Evolutionary conservation across 2,113 vertebrate species (phyloP).

Genomic region (Muntiacus muntjak): DNA sequence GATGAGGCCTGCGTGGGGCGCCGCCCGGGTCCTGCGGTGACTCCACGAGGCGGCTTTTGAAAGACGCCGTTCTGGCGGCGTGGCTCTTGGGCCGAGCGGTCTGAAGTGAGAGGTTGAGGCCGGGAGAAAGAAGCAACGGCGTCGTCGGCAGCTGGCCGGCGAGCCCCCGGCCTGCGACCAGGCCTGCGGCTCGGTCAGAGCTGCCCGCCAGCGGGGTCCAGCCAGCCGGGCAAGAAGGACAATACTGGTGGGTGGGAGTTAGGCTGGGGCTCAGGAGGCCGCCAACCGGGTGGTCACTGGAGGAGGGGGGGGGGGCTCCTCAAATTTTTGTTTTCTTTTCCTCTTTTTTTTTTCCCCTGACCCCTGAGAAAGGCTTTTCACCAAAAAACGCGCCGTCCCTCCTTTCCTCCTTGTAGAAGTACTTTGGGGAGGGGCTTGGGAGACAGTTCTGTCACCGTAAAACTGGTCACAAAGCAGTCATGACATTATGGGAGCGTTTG

Average conservation of each 20-base stretch:
- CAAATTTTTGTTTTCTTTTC: not conserved
- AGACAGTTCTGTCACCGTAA: not conserved
- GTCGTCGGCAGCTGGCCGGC: not conserved
- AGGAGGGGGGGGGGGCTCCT: rapidly evolving
- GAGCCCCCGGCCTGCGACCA: not conserved
- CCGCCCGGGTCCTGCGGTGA: rapidly evolving
- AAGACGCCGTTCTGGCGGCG: not conserved
- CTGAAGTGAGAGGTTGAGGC: not conserved
- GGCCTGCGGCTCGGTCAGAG: not conserved
- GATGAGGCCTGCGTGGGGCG: not conserved
- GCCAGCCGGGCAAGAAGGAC: not conserved
- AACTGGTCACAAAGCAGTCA: not conserved
- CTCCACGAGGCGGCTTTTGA: not conserved
- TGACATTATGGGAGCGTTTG: too few species aligned
- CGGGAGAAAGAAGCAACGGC: not conserved
- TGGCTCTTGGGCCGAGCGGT: not conserved
- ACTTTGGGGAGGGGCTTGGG: not conserved
- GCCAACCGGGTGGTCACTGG: rapidly evolving
- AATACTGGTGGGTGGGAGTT: not conserved
- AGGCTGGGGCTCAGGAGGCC: not conserved
- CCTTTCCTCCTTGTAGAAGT: not conserved
- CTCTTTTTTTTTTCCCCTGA: rapidly evolving
- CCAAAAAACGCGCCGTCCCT: rapidly evolving
- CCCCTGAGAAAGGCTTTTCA: not conserved
- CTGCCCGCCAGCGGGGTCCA: rapidly evolving